Percentiles rank a stretch among this genome's conserved stretches.
These are phyloP conservation scores for Engystomops pustulosus DNA, from an alignment of 2,113 vertebrate genomes.

Conservation along the genomic window DNA sequence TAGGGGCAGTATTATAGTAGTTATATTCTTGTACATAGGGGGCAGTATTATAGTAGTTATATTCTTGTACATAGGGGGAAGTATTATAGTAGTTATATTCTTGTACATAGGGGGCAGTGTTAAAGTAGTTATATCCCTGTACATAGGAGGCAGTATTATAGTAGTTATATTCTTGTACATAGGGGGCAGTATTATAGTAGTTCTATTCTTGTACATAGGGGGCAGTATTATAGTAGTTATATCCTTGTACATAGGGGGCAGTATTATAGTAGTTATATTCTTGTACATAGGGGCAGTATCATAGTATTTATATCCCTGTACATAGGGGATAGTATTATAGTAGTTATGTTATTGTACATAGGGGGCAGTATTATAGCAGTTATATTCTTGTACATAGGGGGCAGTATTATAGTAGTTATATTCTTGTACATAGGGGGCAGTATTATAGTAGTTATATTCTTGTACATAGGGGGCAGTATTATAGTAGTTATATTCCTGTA, in stretches of 20 bases:
- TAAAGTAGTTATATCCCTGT: slow-evolving; percentile 4
- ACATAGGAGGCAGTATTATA: slow-evolving; percentile 3
- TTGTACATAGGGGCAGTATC: background rate
- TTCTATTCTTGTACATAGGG: slow-evolving; percentile 1
- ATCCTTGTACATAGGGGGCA: too few relatives aligned
- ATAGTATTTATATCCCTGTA: slow-evolving; percentile 1
- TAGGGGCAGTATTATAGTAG: slow-evolving; percentile 1
- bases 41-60: slow-evolving; percentile 1
- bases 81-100: slow-evolving; percentile 11
- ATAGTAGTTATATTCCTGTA: slow-evolving; percentile 8
- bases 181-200: background rate
- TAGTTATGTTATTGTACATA: slow-evolving; percentile 4
- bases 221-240: slow-evolving; percentile 6
- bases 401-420: slow-evolving; percentile 7
- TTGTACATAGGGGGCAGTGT: too few relatives aligned
- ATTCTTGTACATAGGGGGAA: background rate
- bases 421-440: background rate
- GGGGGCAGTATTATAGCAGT: background rate
- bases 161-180: slow-evolving; percentile 11
- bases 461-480: too few relatives aligned
- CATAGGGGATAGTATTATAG: background rate
- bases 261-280: slow-evolving; percentile 11
- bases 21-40: too few relatives aligned
- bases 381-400: too few relatives aligned
- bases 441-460: slow-evolving; percentile 12